These are phyloP conservation scores for Sarotherodon lohbergeri DNA, from an alignment of 2,113 vertebrate genomes.

Conservation along the genomic window DNA sequence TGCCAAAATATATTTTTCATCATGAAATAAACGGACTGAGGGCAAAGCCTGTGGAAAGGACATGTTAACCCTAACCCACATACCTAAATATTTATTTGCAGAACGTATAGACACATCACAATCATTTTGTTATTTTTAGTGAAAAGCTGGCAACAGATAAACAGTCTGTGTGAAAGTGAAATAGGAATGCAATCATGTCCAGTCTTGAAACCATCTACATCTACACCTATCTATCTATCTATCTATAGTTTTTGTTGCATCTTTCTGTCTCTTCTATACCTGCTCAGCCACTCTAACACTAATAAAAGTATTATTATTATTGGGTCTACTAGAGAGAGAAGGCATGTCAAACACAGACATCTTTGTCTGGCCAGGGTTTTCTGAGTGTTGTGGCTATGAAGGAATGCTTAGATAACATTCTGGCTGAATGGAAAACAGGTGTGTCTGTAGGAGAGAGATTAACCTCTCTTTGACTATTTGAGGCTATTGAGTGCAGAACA, in stretches of 20 bases:
- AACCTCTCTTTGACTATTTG: slow-evolving; percentile 24
- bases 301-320: neutral
- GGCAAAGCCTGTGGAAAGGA: neutral
- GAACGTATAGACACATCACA: neutral
- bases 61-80: neutral
- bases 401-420: slow-evolving; percentile 9
- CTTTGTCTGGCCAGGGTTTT: slow-evolving; percentile 32
- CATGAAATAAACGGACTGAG: neutral
- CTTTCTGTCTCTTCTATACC: neutral
- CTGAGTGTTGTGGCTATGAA: neutral
- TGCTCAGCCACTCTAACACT: neutral
- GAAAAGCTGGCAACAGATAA: neutral
- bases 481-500: slow-evolving; percentile 30
- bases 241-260: too few species aligned
- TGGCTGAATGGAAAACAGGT: slow-evolving; percentile 51
- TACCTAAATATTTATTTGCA: fast-evolving
- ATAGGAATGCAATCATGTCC: neutral
- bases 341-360: neutral
- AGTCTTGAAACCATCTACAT: fast-evolving
- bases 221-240: fast-evolving
- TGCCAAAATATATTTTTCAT: neutral
- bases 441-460: slow-evolving; percentile 44
- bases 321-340: neutral
- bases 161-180: neutral
- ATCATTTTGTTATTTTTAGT: neutral